Evolutionary conservation across 2,888 invertebrate genomes (phyloP).

Genomic region (Drosophila siamana): DNA sequence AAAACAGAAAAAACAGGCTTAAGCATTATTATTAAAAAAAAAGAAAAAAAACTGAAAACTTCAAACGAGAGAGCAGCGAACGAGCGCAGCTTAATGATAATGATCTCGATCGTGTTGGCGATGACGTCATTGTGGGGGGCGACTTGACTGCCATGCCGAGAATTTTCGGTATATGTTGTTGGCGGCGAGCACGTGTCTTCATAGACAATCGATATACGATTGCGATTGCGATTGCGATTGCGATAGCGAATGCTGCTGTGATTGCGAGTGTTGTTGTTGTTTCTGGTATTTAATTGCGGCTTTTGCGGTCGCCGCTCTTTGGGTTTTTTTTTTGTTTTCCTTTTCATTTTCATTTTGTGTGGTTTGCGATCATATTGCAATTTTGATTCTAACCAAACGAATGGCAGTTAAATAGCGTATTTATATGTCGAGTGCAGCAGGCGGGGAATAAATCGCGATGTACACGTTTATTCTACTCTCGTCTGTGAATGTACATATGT

Average conservation of each 20-base stretch:
- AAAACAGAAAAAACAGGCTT: conserved; percentile 13
- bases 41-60: conserved; percentile 15
- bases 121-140: conserved; percentile 39
- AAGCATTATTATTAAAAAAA: conserved; percentile 38
- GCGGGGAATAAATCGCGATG: background rate
- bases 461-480: background rate
- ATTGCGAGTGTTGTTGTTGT: conserved; percentile 20
- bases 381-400: background rate
- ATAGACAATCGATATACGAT: conserved; percentile 12
- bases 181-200: conserved; percentile 21
- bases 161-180: conserved; percentile 8
- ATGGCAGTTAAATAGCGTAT: conserved; percentile 10
- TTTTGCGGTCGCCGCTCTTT: conserved; percentile 33
- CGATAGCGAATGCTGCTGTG: no score
- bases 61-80: conserved; percentile 21
- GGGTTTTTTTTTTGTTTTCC: background rate
- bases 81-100: conserved; percentile 10
- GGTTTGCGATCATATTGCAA: conserved; percentile 2
- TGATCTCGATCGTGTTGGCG: conserved; percentile 14
- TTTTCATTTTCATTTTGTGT: background rate
- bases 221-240: background rate
- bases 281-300: conserved; percentile 49
- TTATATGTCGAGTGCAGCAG: conserved; percentile 12
- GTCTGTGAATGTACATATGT: no score
- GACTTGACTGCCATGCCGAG: conserved; percentile 9